Percentiles rank a stretch among this genome's conserved stretches.
Conservation (phyloP, 2,888 invertebrate species). For the Thysanoteuthis rhombus region DNA sequence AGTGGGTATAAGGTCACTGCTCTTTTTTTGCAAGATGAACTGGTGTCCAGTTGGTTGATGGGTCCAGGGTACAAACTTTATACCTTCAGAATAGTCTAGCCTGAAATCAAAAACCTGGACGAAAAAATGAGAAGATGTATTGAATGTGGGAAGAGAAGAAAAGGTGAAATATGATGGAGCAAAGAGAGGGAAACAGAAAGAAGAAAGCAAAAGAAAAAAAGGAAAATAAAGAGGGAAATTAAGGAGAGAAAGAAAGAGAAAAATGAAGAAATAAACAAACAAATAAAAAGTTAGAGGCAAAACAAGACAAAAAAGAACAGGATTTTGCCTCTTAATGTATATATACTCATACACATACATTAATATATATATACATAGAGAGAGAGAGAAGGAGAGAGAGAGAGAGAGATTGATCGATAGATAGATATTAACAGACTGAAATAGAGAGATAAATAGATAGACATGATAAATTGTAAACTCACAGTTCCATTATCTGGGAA, state of each 20-base stretch:
- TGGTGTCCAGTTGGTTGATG: neutral
- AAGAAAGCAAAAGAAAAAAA: neutral
- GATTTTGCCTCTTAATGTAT: neutral
- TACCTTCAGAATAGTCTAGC: neutral
- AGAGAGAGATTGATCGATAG: neutral
- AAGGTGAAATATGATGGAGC: neutral
- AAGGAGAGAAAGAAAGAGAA: neutral
- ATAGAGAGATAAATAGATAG: neutral
- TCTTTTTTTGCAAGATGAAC: neutral
- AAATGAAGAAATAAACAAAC: no score
- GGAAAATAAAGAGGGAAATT: neutral
- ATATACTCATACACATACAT: no score
- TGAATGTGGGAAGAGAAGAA: no score
- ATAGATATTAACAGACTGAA: neutral
- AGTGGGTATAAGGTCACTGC: neutral
- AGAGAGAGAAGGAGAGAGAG: neutral
- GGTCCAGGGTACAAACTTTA: neutral
- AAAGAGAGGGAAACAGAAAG: neutral
- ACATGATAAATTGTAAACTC: conserved; percentile 36
- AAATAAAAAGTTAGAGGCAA: neutral
- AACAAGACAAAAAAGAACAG: neutral
- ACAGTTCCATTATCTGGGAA: conserved; percentile 63
- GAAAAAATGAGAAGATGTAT: neutral
- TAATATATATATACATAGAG: neutral
- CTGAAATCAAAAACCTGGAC: neutral